These are phyloP conservation scores for Gavia stellata DNA, from an alignment of 2,113 vertebrate genomes.

Conservation along the genomic window DNA sequence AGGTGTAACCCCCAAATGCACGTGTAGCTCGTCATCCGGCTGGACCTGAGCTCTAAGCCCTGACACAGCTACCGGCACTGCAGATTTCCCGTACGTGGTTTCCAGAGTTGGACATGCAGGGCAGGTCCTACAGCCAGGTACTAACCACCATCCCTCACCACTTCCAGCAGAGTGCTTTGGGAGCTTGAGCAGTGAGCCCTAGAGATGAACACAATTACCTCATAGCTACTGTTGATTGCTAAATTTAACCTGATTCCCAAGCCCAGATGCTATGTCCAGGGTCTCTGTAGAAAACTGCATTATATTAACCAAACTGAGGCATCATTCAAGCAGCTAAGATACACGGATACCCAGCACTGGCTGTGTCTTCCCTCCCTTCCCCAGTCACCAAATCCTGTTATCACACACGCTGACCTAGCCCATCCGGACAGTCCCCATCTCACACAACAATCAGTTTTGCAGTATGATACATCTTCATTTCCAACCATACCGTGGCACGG, in stretches of 20 bases:
- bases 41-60: neutral
- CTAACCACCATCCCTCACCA: neutral
- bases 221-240: neutral
- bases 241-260: neutral
- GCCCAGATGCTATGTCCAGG: neutral
- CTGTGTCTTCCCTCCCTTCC: neutral
- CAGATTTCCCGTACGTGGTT: neutral
- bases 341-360: accelerated
- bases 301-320: neutral
- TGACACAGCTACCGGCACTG: neutral
- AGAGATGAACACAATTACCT: neutral
- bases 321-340: neutral
- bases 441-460: neutral
- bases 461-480: neutral
- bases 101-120: neutral
- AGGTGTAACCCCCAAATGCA: neutral
- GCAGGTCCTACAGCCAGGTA: neutral
- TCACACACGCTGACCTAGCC: neutral
- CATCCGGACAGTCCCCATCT: neutral
- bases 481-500: neutral
- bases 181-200: neutral
- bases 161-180: neutral
- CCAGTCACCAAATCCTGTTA: accelerated
- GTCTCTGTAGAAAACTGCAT: neutral
- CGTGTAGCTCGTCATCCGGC: accelerated